Base-by-base conservation (phyloP, 2,888 invertebrate species). In the Cosmia trapezina region DNA sequence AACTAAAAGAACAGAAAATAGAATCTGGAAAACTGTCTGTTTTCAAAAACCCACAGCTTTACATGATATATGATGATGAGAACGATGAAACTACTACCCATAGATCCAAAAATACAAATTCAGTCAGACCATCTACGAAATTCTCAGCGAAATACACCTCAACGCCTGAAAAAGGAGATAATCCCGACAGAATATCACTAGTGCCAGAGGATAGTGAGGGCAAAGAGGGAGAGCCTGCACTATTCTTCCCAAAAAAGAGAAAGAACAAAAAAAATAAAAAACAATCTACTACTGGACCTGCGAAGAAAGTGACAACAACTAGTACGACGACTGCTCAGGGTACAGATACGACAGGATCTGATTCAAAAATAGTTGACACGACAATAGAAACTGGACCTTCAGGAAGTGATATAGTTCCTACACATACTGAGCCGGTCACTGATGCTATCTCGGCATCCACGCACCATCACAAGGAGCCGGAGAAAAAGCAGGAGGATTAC, bases 21-120 rank as follows among this genome's bases (percentile, higher is more conserved):
- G 89, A 89, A 72, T 78, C 81, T 14, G 93, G 91, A 2, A 94
- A 94, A 77, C 81, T 94, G 2, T 95, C 95, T 0, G 93, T 95
- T 0, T 96, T 96, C 70, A 93, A 91, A 80, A 93, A 94, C 66
- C 95, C 95, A 14, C 88, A 91, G 43, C 77, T 93, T 3, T 95
- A 92, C 72, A 88, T 92, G 73, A 73, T 92, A 28, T 89, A 92
- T 54, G 91, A 91, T 61, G 91, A 94, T n/a, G 91, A 91, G 0
- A 84, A 66, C n/a, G 89, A 90, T 3, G 88, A 89, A 62, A 76
- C 81, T 4, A 80, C 81, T 45, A 78, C 62, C 33, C 70, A 69
- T 14, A 83, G 63, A 80, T 62, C 4, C 69, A 69, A n/a, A 70
- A 79, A 4, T 47, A 28, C 41, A 22, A 67, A 70, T 14, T 12